These are phyloP conservation scores for Sebastes diaconus DNA, from an alignment of 2,797 vertebrate species.

Conservation along the genomic window DNA sequence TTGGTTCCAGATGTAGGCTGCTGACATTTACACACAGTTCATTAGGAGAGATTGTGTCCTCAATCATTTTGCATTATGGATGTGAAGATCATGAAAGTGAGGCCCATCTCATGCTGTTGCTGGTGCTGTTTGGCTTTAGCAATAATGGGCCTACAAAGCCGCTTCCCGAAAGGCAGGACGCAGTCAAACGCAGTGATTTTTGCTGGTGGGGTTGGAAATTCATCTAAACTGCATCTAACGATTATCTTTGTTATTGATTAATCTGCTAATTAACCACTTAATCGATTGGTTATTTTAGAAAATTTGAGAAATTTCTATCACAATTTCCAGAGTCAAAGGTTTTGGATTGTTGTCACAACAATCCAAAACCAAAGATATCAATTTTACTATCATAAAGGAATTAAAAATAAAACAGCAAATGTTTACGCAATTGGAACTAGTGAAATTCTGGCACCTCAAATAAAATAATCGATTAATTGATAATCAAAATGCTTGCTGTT, in stretches of 20 bases:
- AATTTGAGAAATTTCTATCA: neutral
- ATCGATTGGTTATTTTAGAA: neutral
- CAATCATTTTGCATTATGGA: neutral
- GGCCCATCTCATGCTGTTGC: neutral
- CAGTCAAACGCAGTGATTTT: neutral
- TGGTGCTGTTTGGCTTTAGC: neutral
- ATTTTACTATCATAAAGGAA: neutral
- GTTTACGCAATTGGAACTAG: neutral
- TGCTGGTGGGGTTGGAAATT: neutral
- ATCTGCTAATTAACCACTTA: neutral
- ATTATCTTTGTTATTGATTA: neutral
- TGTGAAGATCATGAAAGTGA: neutral
- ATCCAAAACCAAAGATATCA: neutral
- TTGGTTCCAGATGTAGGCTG: neutral
- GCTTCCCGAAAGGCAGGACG: neutral
- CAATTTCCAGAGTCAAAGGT: neutral
- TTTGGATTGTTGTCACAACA: neutral
- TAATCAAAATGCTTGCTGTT: neutral
- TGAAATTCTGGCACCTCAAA: neutral
- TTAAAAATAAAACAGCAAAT: neutral
- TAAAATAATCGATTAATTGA: no score
- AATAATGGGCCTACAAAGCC: neutral
- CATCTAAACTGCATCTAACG: neutral
- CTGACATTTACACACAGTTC: neutral
- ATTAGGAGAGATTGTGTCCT: neutral